Percentiles rank a stretch among this genome's conserved stretches.
These are phyloP conservation scores for Bradypodion pumilum DNA, from an alignment of 2,797 vertebrate species.

Conservation along the genomic window DNA sequence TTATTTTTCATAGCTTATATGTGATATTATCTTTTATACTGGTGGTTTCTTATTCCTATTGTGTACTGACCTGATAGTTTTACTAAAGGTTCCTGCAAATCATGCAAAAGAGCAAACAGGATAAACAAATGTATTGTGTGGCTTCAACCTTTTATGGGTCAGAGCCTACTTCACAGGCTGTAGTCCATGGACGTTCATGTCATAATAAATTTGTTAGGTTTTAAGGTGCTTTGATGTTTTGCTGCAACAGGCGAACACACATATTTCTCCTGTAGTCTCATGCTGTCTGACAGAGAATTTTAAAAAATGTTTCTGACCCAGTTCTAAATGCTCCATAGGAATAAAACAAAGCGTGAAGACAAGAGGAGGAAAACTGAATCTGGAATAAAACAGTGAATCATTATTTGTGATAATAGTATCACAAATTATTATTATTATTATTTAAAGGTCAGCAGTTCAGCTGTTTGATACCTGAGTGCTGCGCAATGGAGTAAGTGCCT, in stretches of 20 bases:
- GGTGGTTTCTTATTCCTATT: not conserved
- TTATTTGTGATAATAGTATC: slow-evolving; percentile 7
- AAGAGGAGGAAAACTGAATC: not conserved
- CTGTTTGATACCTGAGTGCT: too few relatives aligned
- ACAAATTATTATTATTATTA: too few relatives aligned
- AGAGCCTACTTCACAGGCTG: not conserved
- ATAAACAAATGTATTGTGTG: slow-evolving; percentile 21
- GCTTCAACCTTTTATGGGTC: not conserved
- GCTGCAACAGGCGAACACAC: not conserved
- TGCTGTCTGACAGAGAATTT: not conserved
- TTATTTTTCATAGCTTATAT: not conserved
- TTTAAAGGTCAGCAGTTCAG: too few relatives aligned
- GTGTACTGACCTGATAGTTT: not conserved
- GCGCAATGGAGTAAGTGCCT: too few relatives aligned
- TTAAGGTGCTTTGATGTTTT: slow-evolving; percentile 11
- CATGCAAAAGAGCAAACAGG: slow-evolving; percentile 1
- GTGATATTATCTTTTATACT: not conserved
- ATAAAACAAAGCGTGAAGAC: not conserved
- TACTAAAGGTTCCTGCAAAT: not conserved
- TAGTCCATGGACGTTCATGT: not conserved
- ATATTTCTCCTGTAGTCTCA: not conserved
- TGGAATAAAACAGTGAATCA: slow-evolving; percentile 2
- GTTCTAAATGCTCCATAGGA: not conserved
- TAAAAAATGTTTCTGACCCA: slow-evolving; percentile 17
- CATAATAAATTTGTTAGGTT: slow-evolving; percentile 10